These are phyloP conservation scores for Bergia sp. DNA, from an alignment of 92 coral and sea anemone genomes.

Conservation along the genomic window DNA sequence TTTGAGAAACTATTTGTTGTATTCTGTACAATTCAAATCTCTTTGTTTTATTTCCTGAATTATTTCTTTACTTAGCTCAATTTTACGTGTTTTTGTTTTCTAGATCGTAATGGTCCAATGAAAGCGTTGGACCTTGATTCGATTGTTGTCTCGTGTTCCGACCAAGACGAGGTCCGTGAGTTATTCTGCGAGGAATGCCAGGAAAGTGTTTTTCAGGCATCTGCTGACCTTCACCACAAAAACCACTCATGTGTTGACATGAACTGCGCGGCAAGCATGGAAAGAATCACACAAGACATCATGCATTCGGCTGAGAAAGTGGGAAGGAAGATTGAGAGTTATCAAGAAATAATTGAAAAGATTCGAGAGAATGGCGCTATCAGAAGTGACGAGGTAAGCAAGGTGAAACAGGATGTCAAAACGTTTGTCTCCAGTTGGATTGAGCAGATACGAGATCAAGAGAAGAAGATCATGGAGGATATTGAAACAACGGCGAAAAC, in stretches of 20 bases:
- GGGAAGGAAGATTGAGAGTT: slow-evolving; percentile 1
- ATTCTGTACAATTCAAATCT: background rate
- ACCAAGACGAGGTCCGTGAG: background rate
- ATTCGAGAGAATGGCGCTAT: background rate
- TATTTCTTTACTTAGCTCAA: background rate
- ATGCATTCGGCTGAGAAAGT: slow-evolving; percentile 1
- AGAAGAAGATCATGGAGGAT: slow-evolving; percentile 32
- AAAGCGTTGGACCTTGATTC: background rate
- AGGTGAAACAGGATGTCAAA: slow-evolving; percentile 21
- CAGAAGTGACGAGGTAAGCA: slow-evolving; percentile 11
- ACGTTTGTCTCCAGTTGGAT: slow-evolving; percentile 19
- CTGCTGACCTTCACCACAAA: background rate
- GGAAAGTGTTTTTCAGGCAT: background rate
- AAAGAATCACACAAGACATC: background rate
- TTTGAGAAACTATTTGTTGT: background rate
- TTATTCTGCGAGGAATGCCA: slow-evolving; percentile 4
- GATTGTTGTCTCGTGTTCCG: background rate
- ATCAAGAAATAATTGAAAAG: background rate
- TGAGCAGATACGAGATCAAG: slow-evolving; percentile 13
- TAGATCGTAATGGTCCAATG: background rate
- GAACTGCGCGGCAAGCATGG: background rate
- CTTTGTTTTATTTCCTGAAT: background rate
- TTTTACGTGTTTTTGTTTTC: background rate
- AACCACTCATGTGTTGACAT: background rate
- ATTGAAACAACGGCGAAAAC: slow-evolving; percentile 27